These are phyloP conservation scores for Geotrupes spiniger DNA, from an alignment of 2,888 invertebrate genomes.

Conservation along the genomic window DNA sequence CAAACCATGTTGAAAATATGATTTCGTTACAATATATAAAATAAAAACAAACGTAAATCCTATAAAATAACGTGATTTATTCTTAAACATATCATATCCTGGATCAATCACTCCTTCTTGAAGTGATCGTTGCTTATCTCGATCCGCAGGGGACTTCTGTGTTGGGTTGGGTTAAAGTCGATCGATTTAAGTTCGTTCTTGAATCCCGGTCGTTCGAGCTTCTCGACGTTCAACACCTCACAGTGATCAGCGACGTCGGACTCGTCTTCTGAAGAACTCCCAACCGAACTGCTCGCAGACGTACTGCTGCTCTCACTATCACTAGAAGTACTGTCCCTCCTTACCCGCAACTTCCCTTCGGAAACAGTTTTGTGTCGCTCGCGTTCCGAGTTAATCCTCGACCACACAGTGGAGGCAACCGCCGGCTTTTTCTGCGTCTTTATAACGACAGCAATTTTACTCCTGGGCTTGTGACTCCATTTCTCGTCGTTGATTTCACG, in stretches of 20 bases:
- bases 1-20: not conserved
- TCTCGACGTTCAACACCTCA: slow-evolving; percentile 6
- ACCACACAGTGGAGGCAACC: slow-evolving; percentile 47
- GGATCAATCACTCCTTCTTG: slow-evolving; percentile 28
- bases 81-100: too few species aligned
- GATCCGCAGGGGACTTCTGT: slow-evolving; percentile 43
- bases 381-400: slow-evolving; percentile 31
- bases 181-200: slow-evolving; percentile 23
- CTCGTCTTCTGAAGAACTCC: not conserved
- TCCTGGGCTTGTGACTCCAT: slow-evolving; percentile 38
- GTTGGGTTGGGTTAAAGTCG: slow-evolving; percentile 26
- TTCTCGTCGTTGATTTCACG: slow-evolving; percentile 17
- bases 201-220: slow-evolving; percentile 36
- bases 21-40: slow-evolving; percentile 9
- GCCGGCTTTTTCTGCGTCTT: slow-evolving; percentile 44
- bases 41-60: too few species aligned
- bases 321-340: slow-evolving; percentile 24
- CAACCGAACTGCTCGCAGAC: slow-evolving; percentile 13
- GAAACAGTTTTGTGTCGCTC: slow-evolving; percentile 29
- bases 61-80: slow-evolving; percentile 10
- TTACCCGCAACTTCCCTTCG: slow-evolving; percentile 26
- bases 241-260: slow-evolving; percentile 20
- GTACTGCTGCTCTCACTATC: slow-evolving; percentile 23
- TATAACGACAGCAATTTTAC: slow-evolving; percentile 47
- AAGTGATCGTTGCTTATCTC: slow-evolving; percentile 44